Evolutionary conservation across 2,888 invertebrate genomes (phyloP).

Genomic region (Habrosyne pyritoides): DNA sequence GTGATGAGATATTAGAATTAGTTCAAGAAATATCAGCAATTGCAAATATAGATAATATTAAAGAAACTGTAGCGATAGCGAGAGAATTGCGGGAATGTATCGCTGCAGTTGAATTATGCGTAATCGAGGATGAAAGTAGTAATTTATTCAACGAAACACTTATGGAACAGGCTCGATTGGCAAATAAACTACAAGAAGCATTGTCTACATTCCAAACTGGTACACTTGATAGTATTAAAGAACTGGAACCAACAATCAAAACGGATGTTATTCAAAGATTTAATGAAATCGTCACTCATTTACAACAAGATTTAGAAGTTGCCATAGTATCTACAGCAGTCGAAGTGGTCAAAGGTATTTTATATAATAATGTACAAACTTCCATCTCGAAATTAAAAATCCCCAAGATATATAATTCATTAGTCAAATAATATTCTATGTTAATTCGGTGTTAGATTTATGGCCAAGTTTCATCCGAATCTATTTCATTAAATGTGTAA

Average conservation of each 20-base stretch:
- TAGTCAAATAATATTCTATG: too few species aligned
- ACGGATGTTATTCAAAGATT: conserved; percentile 39
- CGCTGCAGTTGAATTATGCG: conserved; percentile 14
- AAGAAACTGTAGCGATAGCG: conserved; percentile 31
- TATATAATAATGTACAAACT: conserved; percentile 17
- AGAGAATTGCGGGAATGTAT: conserved; percentile 30
- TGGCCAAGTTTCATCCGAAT: too few species aligned
- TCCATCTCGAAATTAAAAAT: too few species aligned
- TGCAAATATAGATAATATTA: conserved; percentile 33
- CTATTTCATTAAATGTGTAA: too few species aligned
- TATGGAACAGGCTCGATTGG: conserved; percentile 33
- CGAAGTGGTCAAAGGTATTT: conserved; percentile 18
- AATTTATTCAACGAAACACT: conserved; percentile 14
- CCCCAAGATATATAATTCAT: too few species aligned
- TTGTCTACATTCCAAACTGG: conserved; percentile 40
- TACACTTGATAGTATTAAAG: conserved; percentile 38
- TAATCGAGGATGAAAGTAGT: conserved; percentile 17
- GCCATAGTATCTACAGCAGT: conserved; percentile 24
- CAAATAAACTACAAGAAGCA: conserved; percentile 36
- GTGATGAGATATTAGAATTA: conserved; percentile 29
- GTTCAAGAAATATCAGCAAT: conserved; percentile 30
- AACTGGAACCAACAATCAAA: conserved; percentile 27
- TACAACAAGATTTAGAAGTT: conserved; percentile 49
- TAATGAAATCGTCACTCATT: conserved; percentile 43
- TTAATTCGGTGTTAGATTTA: too few species aligned